Conservation (phyloP, 2,113 vertebrate genomes). For the Pelusios castaneus region DNA sequence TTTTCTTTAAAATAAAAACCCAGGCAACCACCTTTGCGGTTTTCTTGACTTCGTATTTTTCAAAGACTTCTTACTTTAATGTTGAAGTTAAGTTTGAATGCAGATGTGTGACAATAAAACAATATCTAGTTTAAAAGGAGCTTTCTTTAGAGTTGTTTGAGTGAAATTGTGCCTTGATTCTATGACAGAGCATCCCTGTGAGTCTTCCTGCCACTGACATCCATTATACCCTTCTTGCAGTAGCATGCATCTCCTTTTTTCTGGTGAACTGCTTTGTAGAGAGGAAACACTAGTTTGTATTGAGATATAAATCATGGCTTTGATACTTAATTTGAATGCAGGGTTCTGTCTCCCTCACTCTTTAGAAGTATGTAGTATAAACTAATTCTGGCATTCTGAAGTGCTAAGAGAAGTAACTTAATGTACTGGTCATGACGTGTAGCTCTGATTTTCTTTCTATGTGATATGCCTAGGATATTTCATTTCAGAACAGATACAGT, state of each 20-base stretch:
- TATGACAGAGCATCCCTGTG: not conserved
- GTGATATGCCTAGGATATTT: not conserved
- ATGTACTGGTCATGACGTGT: not conserved
- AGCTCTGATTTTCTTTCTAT: not conserved
- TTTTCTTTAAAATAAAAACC: not conserved
- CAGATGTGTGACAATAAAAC: not conserved
- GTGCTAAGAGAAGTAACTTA: not conserved
- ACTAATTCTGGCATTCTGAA: not conserved
- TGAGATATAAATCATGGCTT: not conserved
- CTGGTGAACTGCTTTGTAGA: not conserved
- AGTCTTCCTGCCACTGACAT: not conserved
- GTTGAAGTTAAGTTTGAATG: not conserved
- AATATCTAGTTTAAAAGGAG: not conserved
- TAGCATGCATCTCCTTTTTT: not conserved
- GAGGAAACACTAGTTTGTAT: not conserved
- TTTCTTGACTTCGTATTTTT: rapidly evolving
- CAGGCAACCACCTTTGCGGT: rapidly evolving
- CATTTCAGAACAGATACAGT: not conserved
- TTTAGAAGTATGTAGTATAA: not conserved
- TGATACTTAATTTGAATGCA: not conserved
- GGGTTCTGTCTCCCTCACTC: not conserved
- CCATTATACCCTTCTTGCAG: not conserved
- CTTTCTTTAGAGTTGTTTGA: not conserved
- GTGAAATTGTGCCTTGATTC: not conserved
- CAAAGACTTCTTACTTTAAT: rapidly evolving